Percentiles rank a stretch among this genome's conserved stretches.
Conservation (phyloP, 2,797 vertebrate species). For the Thalassophryne amazonica region DNA sequence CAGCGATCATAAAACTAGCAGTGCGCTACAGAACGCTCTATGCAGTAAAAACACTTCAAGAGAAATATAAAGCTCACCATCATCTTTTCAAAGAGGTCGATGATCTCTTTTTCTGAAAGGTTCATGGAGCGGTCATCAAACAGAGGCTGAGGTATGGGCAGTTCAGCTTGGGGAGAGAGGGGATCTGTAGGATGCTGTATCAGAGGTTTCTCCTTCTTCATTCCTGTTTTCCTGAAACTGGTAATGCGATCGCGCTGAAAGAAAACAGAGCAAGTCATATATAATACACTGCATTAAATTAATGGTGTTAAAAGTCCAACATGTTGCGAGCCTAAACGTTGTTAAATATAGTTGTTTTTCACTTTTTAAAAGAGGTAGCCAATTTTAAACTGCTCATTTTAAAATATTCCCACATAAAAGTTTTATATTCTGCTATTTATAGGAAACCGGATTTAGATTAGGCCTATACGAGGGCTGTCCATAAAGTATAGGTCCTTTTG, state of each 20-base stretch:
- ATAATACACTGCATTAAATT: constrained; percentile 4
- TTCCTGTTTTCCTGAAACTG: constrained; percentile 90
- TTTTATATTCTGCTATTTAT: no score
- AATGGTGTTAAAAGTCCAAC: neutral
- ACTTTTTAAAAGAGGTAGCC: no score
- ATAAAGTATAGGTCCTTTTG: no score
- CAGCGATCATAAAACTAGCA: constrained; percentile 7
- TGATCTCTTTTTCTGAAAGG: constrained; percentile 97
- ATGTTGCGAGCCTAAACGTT: neutral
- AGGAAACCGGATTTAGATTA: no score
- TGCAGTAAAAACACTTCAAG: neutral
- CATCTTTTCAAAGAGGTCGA: constrained; percentile 99
- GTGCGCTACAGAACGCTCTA: neutral
- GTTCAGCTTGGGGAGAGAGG: constrained; percentile 78
- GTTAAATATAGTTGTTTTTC: neutral
- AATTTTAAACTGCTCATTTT: no score
- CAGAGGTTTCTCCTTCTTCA: constrained; percentile 91
- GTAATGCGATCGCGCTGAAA: constrained; percentile 94
- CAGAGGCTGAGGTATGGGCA: constrained; percentile 87
- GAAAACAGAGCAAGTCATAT: constrained; percentile 42
- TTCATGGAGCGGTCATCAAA: constrained; percentile 92
- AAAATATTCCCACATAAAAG: no score
- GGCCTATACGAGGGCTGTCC: no score
- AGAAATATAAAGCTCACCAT: constrained; percentile 84
- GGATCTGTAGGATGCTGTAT: constrained; percentile 95